These are phyloP conservation scores for Sebastes fasciatus DNA, from an alignment of 2,113 vertebrate species.

Conservation along the genomic window DNA sequence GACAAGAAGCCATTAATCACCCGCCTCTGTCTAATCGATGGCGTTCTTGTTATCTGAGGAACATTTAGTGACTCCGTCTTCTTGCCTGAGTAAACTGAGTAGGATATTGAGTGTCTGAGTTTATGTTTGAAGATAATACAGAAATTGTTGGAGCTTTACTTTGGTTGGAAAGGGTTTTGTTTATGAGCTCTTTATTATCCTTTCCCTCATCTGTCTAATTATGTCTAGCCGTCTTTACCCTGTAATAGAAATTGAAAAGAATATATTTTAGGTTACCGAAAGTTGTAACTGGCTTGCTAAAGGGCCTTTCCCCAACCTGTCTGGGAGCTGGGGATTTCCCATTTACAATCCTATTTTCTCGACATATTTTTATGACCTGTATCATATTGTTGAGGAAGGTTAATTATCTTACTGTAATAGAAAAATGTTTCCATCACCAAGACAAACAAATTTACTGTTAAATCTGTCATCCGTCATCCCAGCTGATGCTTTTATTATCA, in stretches of 20 bases:
- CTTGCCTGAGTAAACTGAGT: slow-evolving; percentile 32
- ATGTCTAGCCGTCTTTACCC: neutral
- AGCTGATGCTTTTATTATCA: neutral
- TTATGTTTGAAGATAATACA: slow-evolving; percentile 17
- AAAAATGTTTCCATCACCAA: neutral
- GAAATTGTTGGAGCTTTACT: slow-evolving; percentile 5
- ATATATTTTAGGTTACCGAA: neutral
- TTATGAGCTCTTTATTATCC: slow-evolving; percentile 3
- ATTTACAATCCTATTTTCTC: neutral
- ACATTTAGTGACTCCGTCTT: slow-evolving; percentile 37
- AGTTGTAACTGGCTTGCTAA: neutral
- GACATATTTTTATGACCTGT: neutral
- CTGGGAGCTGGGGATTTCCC: neutral
- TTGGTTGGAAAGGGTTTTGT: neutral
- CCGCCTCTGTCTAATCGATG: slow-evolving; percentile 49
- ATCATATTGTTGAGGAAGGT: neutral
- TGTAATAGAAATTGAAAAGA: slow-evolving; percentile 6
- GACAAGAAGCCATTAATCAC: slow-evolving; percentile 55
- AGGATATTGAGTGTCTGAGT: slow-evolving; percentile 31
- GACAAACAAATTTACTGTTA: neutral
- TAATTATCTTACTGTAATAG: slow-evolving; percentile 2
- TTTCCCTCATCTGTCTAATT: neutral
- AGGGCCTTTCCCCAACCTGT: neutral
- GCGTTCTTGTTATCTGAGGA: slow-evolving; percentile 46
- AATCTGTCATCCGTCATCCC: neutral